Evolutionary conservation across 2,888 invertebrate species (phyloP).

Genomic region (Fissipunctia ypsillon): DNA sequence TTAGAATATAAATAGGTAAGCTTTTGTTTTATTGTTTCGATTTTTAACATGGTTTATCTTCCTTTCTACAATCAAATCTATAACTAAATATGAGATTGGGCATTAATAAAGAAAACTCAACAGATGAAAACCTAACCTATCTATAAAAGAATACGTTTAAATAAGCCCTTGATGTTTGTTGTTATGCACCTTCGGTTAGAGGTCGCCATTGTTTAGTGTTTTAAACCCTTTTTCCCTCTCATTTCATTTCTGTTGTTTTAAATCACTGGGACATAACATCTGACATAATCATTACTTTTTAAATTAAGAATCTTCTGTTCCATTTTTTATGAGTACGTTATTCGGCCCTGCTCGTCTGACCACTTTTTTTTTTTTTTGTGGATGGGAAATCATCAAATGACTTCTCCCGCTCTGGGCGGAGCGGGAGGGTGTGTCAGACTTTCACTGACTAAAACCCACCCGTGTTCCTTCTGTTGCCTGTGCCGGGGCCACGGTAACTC

Average conservation of each 20-base stretch:
- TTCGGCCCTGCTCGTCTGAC: neutral
- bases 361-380: constrained; percentile 2
- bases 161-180: constrained; percentile 6
- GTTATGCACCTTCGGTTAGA: constrained; percentile 12
- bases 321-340: constrained; percentile 18
- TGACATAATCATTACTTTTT: constrained; percentile 22
- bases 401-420: no score
- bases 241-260: constrained; percentile 20
- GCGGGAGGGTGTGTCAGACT: no score
- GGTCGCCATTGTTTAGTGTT: constrained; percentile 23
- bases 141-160: constrained; percentile 5
- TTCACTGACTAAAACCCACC: no score
- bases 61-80: neutral
- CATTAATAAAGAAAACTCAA: neutral
- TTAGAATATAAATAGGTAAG: neutral
- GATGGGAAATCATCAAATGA: no score
- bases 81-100: neutral
- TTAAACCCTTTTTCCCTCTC: neutral
- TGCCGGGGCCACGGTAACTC: no score
- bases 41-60: neutral
- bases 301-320: constrained; percentile 18
- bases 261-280: constrained; percentile 24
- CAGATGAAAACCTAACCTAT: neutral
- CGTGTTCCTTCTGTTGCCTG: no score
- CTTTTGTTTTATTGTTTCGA: neutral